Evolutionary conservation across 2,888 invertebrate genomes (phyloP).

Genomic region (Epistrophe grossulariae): DNA sequence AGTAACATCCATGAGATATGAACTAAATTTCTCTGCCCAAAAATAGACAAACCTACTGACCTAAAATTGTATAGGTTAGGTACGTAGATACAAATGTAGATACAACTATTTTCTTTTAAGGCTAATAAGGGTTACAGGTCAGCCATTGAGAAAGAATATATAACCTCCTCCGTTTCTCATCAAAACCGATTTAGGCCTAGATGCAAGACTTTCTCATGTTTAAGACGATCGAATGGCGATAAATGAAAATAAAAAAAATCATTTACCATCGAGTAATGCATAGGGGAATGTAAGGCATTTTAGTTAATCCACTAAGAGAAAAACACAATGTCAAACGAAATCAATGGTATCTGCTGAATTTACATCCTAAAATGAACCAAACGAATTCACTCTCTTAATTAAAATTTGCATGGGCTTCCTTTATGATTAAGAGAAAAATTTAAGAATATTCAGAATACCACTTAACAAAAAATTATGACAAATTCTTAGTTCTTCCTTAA

Average conservation of each 20-base stretch:
- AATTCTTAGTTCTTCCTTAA: no score
- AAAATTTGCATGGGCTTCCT: no score
- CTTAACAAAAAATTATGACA: no score
- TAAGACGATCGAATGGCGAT: not conserved
- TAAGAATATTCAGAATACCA: no score
- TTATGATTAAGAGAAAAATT: no score
- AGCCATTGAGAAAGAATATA: conserved; percentile 37
- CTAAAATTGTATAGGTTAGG: conserved; percentile 23
- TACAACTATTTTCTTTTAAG: conserved; percentile 16
- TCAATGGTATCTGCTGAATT: no score
- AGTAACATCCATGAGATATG: conserved; percentile 46
- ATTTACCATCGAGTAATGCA: not conserved
- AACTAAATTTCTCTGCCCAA: conserved; percentile 28
- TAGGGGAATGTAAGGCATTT: not conserved
- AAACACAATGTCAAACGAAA: no score
- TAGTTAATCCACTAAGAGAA: not conserved
- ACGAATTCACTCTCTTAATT: no score
- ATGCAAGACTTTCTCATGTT: not conserved
- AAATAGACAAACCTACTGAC: conserved; percentile 39
- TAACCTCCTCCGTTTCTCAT: conserved; percentile 21
- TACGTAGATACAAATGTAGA: not conserved
- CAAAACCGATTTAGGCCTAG: conserved; percentile 55
- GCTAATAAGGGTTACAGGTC: conserved; percentile 55
- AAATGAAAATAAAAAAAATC: not conserved
- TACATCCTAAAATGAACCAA: no score